Evolutionary conservation across 2,113 vertebrate species (phyloP).

Genomic region (Alaudala cheleensis): DNA sequence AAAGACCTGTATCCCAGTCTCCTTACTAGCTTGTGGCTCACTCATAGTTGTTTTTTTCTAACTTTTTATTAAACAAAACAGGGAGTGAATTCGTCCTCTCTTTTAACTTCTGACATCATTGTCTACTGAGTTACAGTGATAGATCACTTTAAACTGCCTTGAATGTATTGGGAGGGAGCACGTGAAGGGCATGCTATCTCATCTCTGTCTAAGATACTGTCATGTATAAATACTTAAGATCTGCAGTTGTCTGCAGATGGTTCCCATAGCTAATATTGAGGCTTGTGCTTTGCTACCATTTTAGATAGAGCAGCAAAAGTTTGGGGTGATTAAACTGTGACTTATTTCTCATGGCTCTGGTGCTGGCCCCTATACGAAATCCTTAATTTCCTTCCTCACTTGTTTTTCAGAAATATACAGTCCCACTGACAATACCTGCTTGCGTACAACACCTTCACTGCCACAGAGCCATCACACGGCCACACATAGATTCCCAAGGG

Average conservation of each 20-base stretch:
- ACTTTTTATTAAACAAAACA: background rate
- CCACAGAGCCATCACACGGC: background rate
- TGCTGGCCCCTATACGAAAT: background rate
- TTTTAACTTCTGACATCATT: background rate
- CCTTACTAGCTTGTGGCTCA: background rate
- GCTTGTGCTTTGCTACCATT: background rate
- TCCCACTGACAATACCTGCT: background rate
- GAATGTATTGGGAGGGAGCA: background rate
- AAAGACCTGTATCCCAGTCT: background rate
- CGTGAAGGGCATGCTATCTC: background rate
- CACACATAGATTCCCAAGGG: fast-evolving
- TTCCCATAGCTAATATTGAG: background rate
- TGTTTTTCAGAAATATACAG: background rate
- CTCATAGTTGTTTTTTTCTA: background rate
- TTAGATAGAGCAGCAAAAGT: background rate
- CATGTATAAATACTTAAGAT: background rate
- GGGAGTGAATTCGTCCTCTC: background rate
- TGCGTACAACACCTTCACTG: background rate
- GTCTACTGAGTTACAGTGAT: background rate
- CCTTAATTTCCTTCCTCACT: conserved; percentile 43
- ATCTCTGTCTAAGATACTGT: background rate
- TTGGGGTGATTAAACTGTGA: background rate
- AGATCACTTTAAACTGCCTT: background rate
- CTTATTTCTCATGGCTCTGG: background rate
- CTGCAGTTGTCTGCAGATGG: background rate